A percentile compares a stretch with the other conserved stretches of the same genome.
These are phyloP conservation scores for Caenorhabditis sp. DNA, from an alignment of 2,888 invertebrate genomes.

Conservation along the genomic window DNA sequence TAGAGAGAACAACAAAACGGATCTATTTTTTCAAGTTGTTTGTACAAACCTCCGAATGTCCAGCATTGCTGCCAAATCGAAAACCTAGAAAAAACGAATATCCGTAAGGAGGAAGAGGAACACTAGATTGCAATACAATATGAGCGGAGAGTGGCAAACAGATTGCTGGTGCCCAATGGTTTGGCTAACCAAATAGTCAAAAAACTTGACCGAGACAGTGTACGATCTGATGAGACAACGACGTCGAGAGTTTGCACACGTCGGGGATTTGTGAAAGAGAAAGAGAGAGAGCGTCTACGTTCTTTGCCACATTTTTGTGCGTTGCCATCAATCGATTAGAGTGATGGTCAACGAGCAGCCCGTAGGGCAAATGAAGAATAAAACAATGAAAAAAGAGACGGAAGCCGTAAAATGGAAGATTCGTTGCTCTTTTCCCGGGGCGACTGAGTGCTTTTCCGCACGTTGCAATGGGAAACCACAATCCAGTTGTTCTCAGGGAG, in stretches of 20 bases:
- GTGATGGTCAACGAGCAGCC: conserved; percentile 41
- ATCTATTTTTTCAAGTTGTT: conserved; percentile 22
- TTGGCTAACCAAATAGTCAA: conserved; percentile 58
- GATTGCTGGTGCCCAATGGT: conserved; percentile 56
- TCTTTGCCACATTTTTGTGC: conserved; percentile 35
- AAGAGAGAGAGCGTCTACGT: conserved; percentile 25
- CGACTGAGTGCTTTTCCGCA: neutral
- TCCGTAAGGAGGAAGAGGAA: conserved; percentile 40
- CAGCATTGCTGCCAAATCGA: conserved; percentile 51
- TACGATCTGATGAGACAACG: conserved; percentile 2
- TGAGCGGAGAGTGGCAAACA: conserved; percentile 52
- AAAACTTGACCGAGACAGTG: conserved; percentile 39
- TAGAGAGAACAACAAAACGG: conserved; percentile 70
- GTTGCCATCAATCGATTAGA: conserved; percentile 27
- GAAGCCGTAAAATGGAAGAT: conserved; percentile 36
- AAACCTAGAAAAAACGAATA: conserved; percentile 27
- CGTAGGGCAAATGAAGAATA: conserved; percentile 6
- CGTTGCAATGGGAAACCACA: neutral
- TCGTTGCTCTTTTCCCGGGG: neutral
- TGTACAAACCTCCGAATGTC: conserved; percentile 63
- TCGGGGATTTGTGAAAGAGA: conserved; percentile 47
- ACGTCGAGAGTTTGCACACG: conserved; percentile 45
- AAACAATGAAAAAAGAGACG: conserved; percentile 9
- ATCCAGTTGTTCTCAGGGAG: no score
- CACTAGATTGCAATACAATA: conserved; percentile 43